Evolutionary conservation across 2,113 vertebrate genomes (phyloP).

Genomic region (Thamnophis sirtalis): DNA sequence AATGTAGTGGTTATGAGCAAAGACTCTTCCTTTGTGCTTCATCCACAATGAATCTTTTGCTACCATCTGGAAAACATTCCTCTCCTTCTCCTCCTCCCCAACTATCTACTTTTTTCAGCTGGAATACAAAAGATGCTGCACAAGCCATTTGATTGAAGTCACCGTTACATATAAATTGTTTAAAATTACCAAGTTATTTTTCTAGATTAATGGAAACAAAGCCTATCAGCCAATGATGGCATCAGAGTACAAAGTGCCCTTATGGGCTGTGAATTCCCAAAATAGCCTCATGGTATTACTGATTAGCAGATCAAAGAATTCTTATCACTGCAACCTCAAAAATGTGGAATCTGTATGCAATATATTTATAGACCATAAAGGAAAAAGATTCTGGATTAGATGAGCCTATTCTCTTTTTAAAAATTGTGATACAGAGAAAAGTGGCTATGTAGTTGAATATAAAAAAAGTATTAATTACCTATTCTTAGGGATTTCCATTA

Average conservation of each 20-base stretch:
- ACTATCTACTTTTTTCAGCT: background rate
- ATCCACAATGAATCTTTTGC: background rate
- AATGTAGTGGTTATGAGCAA: background rate
- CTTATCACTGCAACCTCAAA: background rate
- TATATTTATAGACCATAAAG: background rate
- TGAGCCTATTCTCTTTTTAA: background rate
- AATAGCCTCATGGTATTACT: background rate
- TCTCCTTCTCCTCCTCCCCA: background rate
- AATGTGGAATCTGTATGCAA: background rate
- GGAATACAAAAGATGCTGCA: background rate
- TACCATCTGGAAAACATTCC: background rate
- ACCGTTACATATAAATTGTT: background rate
- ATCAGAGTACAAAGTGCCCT: background rate
- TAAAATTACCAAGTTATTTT: background rate
- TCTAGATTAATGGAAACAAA: background rate
- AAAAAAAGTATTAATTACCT: background rate
- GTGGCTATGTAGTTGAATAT: background rate
- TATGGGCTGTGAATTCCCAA: background rate
- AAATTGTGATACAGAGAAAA: background rate
- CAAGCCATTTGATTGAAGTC: background rate
- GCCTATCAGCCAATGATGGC: background rate
- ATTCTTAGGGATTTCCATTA: background rate
- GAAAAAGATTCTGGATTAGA: background rate
- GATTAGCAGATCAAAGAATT: background rate
- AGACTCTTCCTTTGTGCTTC: background rate